These are phyloP conservation scores for Tenodera sinensis DNA, from an alignment of 2,888 invertebrate genomes.

Conservation along the genomic window DNA sequence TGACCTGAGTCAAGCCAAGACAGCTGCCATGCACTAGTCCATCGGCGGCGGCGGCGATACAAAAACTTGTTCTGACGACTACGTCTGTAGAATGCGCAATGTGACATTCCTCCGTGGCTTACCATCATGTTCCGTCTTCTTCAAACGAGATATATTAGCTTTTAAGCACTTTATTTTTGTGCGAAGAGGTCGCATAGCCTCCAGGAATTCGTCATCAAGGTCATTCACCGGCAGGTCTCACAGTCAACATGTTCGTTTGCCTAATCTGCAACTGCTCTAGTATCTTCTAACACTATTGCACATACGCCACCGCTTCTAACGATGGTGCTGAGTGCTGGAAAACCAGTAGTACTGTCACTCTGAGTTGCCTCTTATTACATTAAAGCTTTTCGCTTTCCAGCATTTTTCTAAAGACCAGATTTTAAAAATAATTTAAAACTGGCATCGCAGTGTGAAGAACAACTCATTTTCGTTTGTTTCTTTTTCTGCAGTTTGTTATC, in stretches of 20 bases:
- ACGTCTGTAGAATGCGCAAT: not conserved
- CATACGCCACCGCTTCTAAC: no score
- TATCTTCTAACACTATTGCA: not conserved
- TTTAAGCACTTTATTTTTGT: not conserved
- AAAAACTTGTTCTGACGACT: not conserved
- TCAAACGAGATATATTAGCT: not conserved
- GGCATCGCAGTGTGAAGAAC: no score
- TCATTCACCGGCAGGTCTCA: not conserved
- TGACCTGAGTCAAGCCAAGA: not conserved
- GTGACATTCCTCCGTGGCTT: not conserved
- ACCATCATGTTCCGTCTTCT: not conserved
- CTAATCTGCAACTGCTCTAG: no score
- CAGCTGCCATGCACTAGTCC: not conserved
- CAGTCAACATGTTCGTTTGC: no score
- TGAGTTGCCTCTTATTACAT: no score
- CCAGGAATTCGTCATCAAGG: not conserved
- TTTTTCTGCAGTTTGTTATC: no score
- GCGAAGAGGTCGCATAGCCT: not conserved
- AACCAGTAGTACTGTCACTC: no score
- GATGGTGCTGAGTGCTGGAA: no score
- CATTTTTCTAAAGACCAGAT: no score
- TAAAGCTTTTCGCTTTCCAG: no score
- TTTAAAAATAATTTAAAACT: no score
- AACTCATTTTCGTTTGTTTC: no score
- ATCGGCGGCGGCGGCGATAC: not conserved